Base-by-base conservation (phyloP, 1,140 invertebrate species). In the Leptinotarsa lineolata region DNA sequence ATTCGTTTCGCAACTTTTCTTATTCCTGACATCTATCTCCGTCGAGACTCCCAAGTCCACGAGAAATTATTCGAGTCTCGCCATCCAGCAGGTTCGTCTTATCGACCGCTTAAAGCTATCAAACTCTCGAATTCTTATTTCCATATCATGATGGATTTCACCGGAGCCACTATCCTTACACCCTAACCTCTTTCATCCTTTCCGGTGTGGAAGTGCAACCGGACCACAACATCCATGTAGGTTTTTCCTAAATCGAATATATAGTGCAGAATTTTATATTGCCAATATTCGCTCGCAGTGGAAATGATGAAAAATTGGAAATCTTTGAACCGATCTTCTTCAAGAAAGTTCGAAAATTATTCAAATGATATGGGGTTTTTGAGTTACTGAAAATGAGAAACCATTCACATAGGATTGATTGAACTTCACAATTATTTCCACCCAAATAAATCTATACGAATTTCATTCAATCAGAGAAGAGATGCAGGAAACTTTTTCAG, bases 101-200 rank as follows among this genome's bases (percentile, higher is more conserved):
- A 80, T 80, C 79, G 79, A 77, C 76, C 73, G 74, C 75, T 71
- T 72, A 12, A 68, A 72, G 77, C 80, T 80, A 81, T 80, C 76
- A 79, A 80, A 81, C 77, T 78, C 78, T 72, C 69, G 76, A 80
- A 76, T 80, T 80, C 81, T 78, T 80, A 82, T 82, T 82, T 82
- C 78, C 81, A 82, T 82, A 82, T 81, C 81, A 77, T 82, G 78
- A 82, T 82, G 79, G 79, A 82, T 82, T 81, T 75, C 76, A 73
- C 77, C 67, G 69, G 75, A 76, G 70, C 74, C 77, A 59, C 59
- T 64, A 45, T 72, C 58, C 22, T 39, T 30, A 39, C n/a, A 70
- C 67, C 72, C 45, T 63, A 63, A 22, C 60, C 18, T 63, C 60
- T 24, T 63, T 63, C 21, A 22, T 63, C 60, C 16, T 63, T 63